These are phyloP conservation scores for Trichopria drosophilae DNA, from an alignment of 2,888 invertebrate species.

Conservation along the genomic window DNA sequence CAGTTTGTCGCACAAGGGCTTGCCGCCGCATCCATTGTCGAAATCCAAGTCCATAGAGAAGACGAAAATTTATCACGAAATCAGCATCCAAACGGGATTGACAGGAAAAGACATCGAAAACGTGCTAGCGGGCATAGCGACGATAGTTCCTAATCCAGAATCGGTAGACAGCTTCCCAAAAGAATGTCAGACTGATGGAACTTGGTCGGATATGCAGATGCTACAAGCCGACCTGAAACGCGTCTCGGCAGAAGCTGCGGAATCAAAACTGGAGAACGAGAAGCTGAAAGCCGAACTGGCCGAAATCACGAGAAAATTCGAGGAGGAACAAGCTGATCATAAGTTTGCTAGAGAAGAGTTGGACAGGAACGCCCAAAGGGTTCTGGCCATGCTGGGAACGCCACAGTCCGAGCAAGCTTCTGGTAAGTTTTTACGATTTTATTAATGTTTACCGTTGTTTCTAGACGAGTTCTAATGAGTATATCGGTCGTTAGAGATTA, in stretches of 20 bases:
- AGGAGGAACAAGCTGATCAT: conserved; percentile 73
- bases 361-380: conserved; percentile 73
- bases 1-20: conserved; percentile 49
- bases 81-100: conserved; percentile 75
- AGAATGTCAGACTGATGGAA: conserved; percentile 68
- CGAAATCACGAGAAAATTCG: conserved; percentile 66
- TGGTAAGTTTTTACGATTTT: no score
- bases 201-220: conserved; percentile 67
- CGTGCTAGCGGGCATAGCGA: conserved; percentile 66
- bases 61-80: conserved; percentile 81
- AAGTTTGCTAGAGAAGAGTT: conserved; percentile 75
- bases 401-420: conserved; percentile 52
- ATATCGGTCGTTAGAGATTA: no score
- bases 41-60: conserved; percentile 58
- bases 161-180: conserved; percentile 61
- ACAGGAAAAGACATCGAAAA: conserved; percentile 72
- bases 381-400: conserved; percentile 64
- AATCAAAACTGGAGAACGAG: conserved; percentile 59
- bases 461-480: no score
- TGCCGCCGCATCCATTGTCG: conserved; percentile 59
- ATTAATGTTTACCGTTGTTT: no score
- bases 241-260: conserved; percentile 59
- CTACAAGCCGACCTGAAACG: conserved; percentile 63
- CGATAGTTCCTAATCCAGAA: conserved; percentile 50
- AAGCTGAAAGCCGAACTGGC: conserved; percentile 64